Conservation (phyloP, 2,888 invertebrate genomes). For the Epirrita christyi region DNA sequence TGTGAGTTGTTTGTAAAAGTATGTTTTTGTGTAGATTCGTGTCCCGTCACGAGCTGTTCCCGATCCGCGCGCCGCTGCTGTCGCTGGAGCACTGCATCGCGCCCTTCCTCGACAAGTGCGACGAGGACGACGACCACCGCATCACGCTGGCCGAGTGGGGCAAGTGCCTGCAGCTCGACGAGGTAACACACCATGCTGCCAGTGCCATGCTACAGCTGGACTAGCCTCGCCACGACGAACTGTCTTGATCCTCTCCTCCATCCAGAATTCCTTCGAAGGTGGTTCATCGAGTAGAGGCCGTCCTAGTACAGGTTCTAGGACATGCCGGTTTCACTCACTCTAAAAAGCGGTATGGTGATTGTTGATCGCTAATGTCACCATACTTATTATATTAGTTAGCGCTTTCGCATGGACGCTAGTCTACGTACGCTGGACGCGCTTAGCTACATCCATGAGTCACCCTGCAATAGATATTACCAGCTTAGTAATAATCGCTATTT, state of each 20-base stretch:
- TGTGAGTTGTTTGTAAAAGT: background rate
- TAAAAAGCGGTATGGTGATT: too few species aligned
- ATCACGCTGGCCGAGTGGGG: slow-evolving; percentile 98
- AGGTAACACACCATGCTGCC: slow-evolving; percentile 89
- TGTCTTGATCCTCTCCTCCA: too few species aligned
- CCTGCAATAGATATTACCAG: background rate
- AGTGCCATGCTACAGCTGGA: slow-evolving; percentile 64
- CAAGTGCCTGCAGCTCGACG: slow-evolving; percentile 85
- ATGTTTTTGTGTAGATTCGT: slow-evolving; percentile 81
- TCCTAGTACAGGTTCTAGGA: too few species aligned
- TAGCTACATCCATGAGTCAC: background rate
- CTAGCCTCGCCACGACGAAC: too few species aligned
- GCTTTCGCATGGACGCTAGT: too few species aligned
- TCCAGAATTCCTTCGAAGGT: too few species aligned
- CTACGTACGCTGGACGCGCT: too few species aligned
- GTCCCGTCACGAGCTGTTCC: slow-evolving; percentile 97
- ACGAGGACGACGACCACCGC: slow-evolving; percentile 94
- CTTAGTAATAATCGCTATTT: background rate
- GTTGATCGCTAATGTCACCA: too few species aligned
- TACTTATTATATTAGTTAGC: too few species aligned
- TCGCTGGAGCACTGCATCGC: slow-evolving; percentile 99
- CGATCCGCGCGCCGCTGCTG: slow-evolving; percentile 97
- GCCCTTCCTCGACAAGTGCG: slow-evolving; percentile 97
- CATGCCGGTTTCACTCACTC: too few species aligned
- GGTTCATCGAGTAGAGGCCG: too few species aligned